Conservation (phyloP, 2,888 invertebrate genomes). For the Chirona hameri region DNA sequence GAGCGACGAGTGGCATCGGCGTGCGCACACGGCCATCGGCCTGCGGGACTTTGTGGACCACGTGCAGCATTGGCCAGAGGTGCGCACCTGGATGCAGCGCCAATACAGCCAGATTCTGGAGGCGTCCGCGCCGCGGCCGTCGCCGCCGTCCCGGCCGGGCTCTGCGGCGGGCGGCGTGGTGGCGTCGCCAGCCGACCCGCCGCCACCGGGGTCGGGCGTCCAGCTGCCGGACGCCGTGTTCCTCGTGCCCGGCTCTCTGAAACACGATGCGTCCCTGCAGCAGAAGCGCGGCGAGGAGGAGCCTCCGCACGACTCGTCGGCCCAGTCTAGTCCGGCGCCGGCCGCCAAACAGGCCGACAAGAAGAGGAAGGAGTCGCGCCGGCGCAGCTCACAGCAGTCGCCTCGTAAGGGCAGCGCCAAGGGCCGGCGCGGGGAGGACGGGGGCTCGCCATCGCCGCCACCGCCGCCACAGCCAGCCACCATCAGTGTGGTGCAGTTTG, state of each 20-base stretch:
- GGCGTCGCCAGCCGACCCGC: not conserved
- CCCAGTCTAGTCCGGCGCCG: not conserved
- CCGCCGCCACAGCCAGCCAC: not conserved
- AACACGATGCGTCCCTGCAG: not conserved
- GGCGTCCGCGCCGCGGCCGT: not conserved
- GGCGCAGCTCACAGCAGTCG: not conserved
- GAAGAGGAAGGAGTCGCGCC: not conserved
- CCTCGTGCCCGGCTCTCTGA: conserved; percentile 6
- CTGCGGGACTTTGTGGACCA: conserved; percentile 1
- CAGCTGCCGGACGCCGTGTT: not conserved
- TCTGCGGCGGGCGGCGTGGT: not conserved
- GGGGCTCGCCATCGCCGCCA: not conserved
- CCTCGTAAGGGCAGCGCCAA: not conserved
- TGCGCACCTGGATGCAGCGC: not conserved
- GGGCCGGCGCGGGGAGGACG: no score
- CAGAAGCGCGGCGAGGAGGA: not conserved
- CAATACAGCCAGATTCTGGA: not conserved
- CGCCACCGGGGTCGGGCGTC: not conserved
- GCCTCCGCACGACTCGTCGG: not conserved
- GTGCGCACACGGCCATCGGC: conserved; percentile 5
- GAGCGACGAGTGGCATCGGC: not conserved
- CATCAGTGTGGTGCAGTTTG: conserved; percentile 1
- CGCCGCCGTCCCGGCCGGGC: not conserved
- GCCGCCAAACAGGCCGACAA: not conserved
- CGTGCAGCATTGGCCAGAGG: conserved; percentile 13